Evolutionary conservation across 2,888 invertebrate genomes (phyloP).

Genomic region (Cylindroiulus punctatus): DNA sequence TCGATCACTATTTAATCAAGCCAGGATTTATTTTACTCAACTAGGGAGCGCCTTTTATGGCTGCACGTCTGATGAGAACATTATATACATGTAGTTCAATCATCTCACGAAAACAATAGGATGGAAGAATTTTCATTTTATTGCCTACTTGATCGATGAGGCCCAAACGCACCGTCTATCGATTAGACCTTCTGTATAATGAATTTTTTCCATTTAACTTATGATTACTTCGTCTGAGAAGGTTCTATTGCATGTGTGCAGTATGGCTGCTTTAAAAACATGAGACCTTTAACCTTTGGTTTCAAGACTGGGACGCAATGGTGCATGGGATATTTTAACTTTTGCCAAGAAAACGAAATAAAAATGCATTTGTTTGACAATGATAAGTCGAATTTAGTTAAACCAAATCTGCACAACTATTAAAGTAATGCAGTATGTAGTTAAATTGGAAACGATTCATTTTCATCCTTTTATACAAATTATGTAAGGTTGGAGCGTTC

Average conservation of each 20-base stretch:
- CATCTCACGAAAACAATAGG: not conserved
- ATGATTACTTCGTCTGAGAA: not conserved
- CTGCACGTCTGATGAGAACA: not conserved
- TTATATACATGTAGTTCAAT: slow-evolving; percentile 20
- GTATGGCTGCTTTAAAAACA: not conserved
- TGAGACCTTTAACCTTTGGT: not conserved
- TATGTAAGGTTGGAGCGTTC: not conserved
- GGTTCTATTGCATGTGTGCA: not conserved
- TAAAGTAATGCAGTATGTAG: too few species aligned
- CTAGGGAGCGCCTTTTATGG: not conserved
- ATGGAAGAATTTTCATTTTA: not conserved
- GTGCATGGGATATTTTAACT: too few species aligned
- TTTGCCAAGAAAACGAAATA: too few species aligned
- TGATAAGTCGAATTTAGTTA: too few species aligned
- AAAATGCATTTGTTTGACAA: too few species aligned
- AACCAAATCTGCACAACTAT: too few species aligned
- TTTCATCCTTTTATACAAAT: not conserved
- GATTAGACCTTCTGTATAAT: not conserved
- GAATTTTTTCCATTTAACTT: not conserved
- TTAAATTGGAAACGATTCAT: not conserved
- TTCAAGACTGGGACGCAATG: not conserved
- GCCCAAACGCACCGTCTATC: too few species aligned
- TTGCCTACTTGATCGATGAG: not conserved
- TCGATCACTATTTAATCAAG: slow-evolving; percentile 21
- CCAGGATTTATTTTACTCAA: not conserved